Evolutionary conservation across 2,888 invertebrate genomes (phyloP), one percentile per base, ranked within the genome.

Genomic region (Thelaira solivaga): DNA sequence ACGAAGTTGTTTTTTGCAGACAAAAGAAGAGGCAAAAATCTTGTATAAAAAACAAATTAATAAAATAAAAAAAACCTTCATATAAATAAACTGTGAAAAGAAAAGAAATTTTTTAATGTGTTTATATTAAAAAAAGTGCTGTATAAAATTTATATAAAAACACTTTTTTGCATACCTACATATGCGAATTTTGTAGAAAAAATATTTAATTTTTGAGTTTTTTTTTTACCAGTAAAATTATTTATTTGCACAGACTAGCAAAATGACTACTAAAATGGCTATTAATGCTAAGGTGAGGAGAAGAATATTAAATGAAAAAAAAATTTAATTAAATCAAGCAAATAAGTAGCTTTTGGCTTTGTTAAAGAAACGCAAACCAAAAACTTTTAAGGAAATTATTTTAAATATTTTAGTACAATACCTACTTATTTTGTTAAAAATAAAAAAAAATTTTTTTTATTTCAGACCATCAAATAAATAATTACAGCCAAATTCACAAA

Each of bases 181-280:
- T 64, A 39, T 39, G 51, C 39, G 57, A 65, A 59, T n/a, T n/a
- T n/a, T 65, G 22, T 53, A 61, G 59, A 22, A 49, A 67, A 65
- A 51, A 22, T 13, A 47, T 11, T 43, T 36, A 6, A n/a, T 45
- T 26, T 11, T 22, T 34, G 39, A 39, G n/a, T n/a, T n/a, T 13
- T 24, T 51, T 45, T 20, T 34, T 45, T 20, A 20, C 10, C 8
- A 49, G 47, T 24, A 18, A 77, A 62, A 24, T 53, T 18, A 59
- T 41, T 68, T 47, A 2, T 53, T 36, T 39, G 4, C 34, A 57
- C 39, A 64, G 16, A 41, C 24, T 34, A 8, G 6, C 31, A 45
- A 84, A 83, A 86, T 86, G 86, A 85, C 84, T 55, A 84, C 86
- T 77, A 86, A 86, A 85, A 86, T 86, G 86, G 86, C 86, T 65